Conservation (phyloP, 2,797 vertebrate genomes). For the Onychomys torridus region DNA sequence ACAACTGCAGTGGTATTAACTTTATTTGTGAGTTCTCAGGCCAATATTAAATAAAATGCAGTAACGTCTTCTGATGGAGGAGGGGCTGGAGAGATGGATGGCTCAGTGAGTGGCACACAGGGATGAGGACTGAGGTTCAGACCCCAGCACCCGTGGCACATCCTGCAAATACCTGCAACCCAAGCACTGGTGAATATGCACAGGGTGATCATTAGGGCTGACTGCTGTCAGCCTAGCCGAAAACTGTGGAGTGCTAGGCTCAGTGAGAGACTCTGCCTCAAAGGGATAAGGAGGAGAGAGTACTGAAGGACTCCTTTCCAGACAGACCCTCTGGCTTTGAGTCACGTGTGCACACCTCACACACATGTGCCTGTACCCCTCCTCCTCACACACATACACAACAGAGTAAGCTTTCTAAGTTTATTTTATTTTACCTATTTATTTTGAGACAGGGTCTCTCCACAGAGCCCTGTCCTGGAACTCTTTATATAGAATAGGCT, state of each 20-base stretch:
- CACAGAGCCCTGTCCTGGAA: background rate
- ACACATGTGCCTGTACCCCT: background rate
- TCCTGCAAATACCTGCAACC: background rate
- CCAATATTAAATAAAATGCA: background rate
- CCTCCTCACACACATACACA: background rate
- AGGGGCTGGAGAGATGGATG: background rate
- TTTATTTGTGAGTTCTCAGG: background rate
- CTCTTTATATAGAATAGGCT: background rate
- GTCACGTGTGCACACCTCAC: background rate
- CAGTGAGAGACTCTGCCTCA: background rate
- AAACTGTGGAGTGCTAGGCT: background rate
- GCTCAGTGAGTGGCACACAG: no score
- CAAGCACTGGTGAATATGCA: background rate
- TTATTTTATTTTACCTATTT: background rate
- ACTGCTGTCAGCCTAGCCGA: background rate
- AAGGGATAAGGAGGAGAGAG: background rate
- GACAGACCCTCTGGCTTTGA: background rate
- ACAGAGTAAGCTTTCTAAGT: background rate
- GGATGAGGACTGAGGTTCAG: background rate
- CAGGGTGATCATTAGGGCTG: no score
- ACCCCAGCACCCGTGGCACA: background rate
- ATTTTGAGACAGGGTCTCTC: background rate
- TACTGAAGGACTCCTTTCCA: no score
- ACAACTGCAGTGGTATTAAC: background rate
- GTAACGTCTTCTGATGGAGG: background rate